Percentiles rank a stretch among this genome's conserved stretches.
phyloP scores from a whole-genome alignment of 2,113 vertebrate species.

The Gnathonemus longibarbis region DNA sequence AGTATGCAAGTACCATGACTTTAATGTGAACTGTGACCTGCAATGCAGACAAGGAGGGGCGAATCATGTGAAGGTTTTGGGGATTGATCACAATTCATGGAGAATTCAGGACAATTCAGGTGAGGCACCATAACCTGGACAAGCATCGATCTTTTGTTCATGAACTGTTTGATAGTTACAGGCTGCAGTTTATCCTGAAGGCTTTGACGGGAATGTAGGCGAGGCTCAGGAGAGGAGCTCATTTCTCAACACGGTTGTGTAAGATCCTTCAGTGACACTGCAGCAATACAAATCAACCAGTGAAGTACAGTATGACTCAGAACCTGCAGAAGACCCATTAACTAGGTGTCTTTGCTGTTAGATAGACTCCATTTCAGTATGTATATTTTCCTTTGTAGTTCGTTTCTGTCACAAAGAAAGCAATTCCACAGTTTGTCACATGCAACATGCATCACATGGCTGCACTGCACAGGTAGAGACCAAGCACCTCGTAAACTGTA shows the following conservation, averaged over 20 bases:
- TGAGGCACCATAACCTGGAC: background rate
- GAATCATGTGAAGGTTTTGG: background rate
- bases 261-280: background rate
- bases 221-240: background rate
- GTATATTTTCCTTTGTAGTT: background rate
- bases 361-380: background rate
- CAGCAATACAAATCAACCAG: conserved; percentile 1
- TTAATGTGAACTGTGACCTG: background rate
- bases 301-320: background rate
- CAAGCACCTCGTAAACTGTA: background rate
- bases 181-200: background rate
- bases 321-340: background rate
- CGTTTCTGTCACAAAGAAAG: background rate
- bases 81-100: background rate
- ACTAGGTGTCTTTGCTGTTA: background rate
- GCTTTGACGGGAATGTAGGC: background rate
- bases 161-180: background rate
- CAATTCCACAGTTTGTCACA: background rate
- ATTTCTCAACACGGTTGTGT: background rate
- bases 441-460: background rate
- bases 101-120: background rate
- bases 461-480: background rate
- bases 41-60: background rate
- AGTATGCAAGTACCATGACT: background rate
- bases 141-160: background rate